Percentiles rank a stretch among this genome's conserved stretches.
phyloP scores from a whole-genome alignment of 2,888 invertebrate genomes.

The Nymphalis urticae region DNA sequence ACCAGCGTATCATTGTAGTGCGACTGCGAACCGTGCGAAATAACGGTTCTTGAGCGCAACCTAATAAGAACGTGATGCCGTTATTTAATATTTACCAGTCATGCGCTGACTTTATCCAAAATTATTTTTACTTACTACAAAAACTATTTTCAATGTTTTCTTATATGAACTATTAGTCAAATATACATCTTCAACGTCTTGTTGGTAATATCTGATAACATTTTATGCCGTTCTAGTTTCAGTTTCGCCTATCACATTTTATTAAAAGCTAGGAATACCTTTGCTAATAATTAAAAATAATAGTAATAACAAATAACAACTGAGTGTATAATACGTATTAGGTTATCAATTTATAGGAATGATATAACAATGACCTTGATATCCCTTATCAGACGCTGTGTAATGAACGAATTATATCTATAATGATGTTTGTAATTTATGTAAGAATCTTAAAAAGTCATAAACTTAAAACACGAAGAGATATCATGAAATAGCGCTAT shows the following conservation, averaged over 20 bases:
- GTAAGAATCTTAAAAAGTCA: slow-evolving; percentile 13
- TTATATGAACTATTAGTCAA: no score
- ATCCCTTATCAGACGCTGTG: slow-evolving; percentile 29
- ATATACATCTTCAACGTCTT: no score
- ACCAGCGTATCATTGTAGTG: slow-evolving; percentile 15
- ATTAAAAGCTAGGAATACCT: no score
- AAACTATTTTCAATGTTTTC: no score
- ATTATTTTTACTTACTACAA: background rate
- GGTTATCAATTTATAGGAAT: background rate
- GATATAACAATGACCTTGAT: slow-evolving; percentile 13
- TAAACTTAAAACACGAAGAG: slow-evolving; percentile 26
- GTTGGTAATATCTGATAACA: no score
- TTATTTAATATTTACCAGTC: slow-evolving; percentile 21
- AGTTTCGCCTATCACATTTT: no score
- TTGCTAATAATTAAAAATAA: no score
- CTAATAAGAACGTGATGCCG: slow-evolving; percentile 14
- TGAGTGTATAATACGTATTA: background rate
- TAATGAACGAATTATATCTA: slow-evolving; percentile 11
- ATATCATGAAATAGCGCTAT: slow-evolving; percentile 26
- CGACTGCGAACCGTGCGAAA: slow-evolving; percentile 13
- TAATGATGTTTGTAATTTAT: slow-evolving; percentile 11
- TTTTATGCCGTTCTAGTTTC: no score
- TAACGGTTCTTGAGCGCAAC: slow-evolving; percentile 17
- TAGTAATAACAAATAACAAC: background rate
- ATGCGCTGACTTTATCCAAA: slow-evolving; percentile 14